These are phyloP conservation scores for Drosophila tropicalis DNA, from an alignment of 1,140 invertebrate species.

Conservation along the genomic window DNA sequence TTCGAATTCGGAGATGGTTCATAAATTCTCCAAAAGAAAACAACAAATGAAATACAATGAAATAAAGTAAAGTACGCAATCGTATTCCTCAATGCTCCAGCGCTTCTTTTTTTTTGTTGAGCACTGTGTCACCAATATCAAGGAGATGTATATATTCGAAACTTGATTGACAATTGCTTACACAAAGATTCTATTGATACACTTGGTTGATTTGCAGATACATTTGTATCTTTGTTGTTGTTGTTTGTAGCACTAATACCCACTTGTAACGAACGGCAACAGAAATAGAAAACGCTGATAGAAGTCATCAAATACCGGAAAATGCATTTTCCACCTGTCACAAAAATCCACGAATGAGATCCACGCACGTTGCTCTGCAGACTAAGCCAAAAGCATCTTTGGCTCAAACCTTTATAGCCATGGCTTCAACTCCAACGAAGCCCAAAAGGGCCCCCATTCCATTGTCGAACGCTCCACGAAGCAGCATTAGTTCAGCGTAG, in stretches of 20 bases:
- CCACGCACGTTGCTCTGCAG: conserved; percentile 54
- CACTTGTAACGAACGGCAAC: conserved; percentile 65
- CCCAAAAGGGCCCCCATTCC: conserved; percentile 36
- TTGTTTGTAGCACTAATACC: conserved; percentile 37
- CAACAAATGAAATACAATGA: conserved; percentile 3
- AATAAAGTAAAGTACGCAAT: not conserved
- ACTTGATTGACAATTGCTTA: conserved; percentile 32
- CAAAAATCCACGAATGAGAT: conserved; percentile 39
- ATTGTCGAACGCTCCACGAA: conserved; percentile 49
- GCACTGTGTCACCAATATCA: conserved; percentile 34
- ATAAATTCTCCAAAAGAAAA: conserved; percentile 47
- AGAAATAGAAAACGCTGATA: conserved; percentile 69
- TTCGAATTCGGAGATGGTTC: conserved; percentile 54
- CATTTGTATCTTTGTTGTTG: conserved; percentile 16
- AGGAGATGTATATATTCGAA: conserved; percentile 20
- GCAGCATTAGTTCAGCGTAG: conserved; percentile 36
- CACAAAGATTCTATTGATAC: conserved; percentile 43
- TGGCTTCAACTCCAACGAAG: not conserved
- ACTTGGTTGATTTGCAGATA: conserved; percentile 62
- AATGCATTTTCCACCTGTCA: conserved; percentile 63
- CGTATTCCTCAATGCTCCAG: conserved; percentile 11
- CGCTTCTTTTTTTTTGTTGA: not conserved
- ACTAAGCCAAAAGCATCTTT: conserved; percentile 50
- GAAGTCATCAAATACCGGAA: conserved; percentile 65
- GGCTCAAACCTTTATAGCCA: conserved; percentile 63